Conservation (phyloP, 2,113 vertebrate genomes). For the Candoia aspera region DNA sequence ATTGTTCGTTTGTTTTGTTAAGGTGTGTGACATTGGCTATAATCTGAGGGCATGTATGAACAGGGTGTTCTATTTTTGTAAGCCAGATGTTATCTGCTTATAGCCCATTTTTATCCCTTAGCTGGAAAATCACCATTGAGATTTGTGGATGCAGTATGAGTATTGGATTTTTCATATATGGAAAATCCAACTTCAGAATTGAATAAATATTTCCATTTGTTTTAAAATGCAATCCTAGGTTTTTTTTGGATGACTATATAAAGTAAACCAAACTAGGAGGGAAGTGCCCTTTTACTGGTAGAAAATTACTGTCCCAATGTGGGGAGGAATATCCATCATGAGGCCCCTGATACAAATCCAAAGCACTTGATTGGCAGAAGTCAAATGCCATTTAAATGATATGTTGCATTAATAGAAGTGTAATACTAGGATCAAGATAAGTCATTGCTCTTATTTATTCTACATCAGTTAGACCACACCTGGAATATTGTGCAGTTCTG, state of each 20-base stretch:
- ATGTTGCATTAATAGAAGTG: neutral
- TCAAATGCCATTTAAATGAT: neutral
- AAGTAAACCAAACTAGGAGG: neutral
- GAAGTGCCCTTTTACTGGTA: neutral
- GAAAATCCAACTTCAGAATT: neutral
- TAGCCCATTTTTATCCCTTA: neutral
- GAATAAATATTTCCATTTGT: neutral
- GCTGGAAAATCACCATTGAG: too few species aligned
- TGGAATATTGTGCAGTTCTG: neutral
- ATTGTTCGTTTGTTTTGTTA: neutral
- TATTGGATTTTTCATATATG: neutral
- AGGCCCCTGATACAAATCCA: neutral
- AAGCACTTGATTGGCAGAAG: neutral
- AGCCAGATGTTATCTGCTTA: neutral
- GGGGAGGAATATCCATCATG: neutral
- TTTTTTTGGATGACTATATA: neutral
- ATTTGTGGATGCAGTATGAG: neutral
- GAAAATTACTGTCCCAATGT: neutral
- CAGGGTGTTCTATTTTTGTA: neutral
- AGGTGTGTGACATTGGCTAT: conserved; percentile 3
- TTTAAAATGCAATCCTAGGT: neutral
- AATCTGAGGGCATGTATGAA: neutral
- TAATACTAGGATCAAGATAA: neutral
- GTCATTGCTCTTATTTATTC: neutral
- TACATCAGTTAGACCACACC: neutral